Conservation (phyloP, 2,113 vertebrate species). For the Sorex fumeus region DNA sequence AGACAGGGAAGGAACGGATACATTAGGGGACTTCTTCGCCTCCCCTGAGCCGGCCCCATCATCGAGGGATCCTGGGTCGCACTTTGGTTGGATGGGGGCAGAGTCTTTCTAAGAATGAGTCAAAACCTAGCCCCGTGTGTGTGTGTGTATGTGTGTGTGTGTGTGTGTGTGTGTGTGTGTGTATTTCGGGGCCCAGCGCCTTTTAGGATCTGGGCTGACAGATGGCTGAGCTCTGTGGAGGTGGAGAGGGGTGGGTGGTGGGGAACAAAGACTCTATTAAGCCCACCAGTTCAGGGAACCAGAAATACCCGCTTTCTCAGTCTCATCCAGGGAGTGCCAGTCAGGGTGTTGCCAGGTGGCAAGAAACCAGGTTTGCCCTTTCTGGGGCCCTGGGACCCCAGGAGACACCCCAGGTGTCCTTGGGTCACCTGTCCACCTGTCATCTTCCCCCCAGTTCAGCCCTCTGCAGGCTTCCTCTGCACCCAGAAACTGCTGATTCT, state of each 20-base stretch:
- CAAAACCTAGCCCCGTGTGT: not conserved
- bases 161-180: not conserved
- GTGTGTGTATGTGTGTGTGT: too few species aligned
- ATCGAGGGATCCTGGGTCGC: not conserved
- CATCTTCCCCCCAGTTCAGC: not conserved
- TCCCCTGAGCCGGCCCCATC: not conserved
- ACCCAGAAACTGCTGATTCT: not conserved
- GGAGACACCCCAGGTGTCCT: too few species aligned
- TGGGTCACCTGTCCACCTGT: not conserved
- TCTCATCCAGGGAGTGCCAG: constrained; percentile 3
- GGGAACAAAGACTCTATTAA: constrained; percentile 13
- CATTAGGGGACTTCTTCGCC: not conserved
- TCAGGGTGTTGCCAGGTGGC: not conserved
- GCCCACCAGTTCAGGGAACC: not conserved
- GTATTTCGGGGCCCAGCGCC: not conserved
- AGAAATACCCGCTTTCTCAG: constrained; percentile 5
- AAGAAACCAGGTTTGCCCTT: not conserved
- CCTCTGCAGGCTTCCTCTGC: not conserved
- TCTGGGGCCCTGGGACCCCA: not conserved
- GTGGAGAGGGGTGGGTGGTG: constrained; percentile 14
- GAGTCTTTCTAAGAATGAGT: constrained; percentile 63
- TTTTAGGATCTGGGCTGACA: constrained; percentile 4
- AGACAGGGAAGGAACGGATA: too few species aligned
- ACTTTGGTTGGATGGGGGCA: not conserved
- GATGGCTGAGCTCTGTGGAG: not conserved